Evolutionary conservation across 2,888 invertebrate genomes (phyloP).

Genomic region (Tenodera sinensis): DNA sequence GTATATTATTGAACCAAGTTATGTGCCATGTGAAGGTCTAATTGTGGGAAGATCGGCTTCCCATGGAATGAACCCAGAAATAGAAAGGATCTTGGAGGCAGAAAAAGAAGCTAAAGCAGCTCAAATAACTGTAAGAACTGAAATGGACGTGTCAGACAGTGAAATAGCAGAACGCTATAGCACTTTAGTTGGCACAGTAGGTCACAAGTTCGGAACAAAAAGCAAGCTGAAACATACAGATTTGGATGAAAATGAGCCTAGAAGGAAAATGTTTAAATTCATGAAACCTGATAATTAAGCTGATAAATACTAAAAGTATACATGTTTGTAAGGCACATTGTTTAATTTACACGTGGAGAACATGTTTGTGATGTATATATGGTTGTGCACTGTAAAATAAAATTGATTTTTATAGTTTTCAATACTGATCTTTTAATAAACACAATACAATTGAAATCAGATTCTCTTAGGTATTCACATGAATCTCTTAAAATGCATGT

Average conservation of each 20-base stretch:
- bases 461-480: too few relatives aligned
- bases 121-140: constrained; percentile 43
- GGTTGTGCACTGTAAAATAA: too few relatives aligned
- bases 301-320: background rate
- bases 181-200: constrained; percentile 48
- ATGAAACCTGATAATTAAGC: constrained; percentile 8
- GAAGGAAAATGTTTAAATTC: constrained; percentile 16
- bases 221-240: background rate
- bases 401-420: too few relatives aligned
- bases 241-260: background rate
- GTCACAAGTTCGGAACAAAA: constrained; percentile 46
- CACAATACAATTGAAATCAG: too few relatives aligned
- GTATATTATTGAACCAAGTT: constrained; percentile 72
- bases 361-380: too few relatives aligned
- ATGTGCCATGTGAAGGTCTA: constrained; percentile 71
- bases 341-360: too few relatives aligned
- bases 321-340: too few relatives aligned
- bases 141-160: constrained; percentile 58
- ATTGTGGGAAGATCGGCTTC: constrained; percentile 84
- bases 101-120: constrained; percentile 43
- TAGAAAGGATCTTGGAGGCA: constrained; percentile 74
- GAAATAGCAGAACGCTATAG: constrained; percentile 61
- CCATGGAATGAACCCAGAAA: constrained; percentile 89
- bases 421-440: too few relatives aligned
- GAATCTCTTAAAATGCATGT: too few relatives aligned